Evolutionary conservation across 2,797 vertebrate genomes (phyloP).

Genomic region (Antennarius maculatus): DNA sequence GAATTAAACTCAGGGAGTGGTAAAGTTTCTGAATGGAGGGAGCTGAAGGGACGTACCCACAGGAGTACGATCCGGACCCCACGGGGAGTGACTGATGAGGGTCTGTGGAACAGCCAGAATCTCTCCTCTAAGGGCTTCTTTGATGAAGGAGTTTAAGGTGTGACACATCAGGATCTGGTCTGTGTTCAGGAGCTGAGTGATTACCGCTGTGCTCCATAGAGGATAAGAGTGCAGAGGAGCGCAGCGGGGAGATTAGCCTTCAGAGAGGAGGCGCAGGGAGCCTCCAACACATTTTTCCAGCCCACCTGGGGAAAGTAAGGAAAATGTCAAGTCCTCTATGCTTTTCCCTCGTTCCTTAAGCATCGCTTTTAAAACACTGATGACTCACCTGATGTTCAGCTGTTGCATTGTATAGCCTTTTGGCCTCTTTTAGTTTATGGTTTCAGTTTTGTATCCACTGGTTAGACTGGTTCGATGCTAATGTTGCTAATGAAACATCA

Average conservation of each 20-base stretch:
- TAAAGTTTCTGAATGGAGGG: conserved; percentile 4
- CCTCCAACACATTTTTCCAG: conserved; percentile 19
- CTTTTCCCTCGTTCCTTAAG: too few relatives aligned
- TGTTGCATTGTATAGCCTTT: too few relatives aligned
- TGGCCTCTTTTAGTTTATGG: too few relatives aligned
- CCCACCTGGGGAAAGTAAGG: not conserved
- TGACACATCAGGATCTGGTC: conserved; percentile 25
- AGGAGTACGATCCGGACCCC: conserved; percentile 19
- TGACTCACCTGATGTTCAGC: too few relatives aligned
- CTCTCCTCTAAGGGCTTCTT: conserved; percentile 24
- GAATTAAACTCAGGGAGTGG: conserved; percentile 13
- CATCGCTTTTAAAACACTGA: too few relatives aligned
- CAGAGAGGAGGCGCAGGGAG: conserved; percentile 13
- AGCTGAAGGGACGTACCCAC: conserved; percentile 23
- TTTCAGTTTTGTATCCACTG: too few relatives aligned
- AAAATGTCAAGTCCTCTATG: not conserved
- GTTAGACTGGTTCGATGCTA: too few relatives aligned
- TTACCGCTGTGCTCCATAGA: conserved; percentile 37
- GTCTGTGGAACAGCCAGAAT: not conserved
- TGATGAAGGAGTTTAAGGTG: conserved; percentile 33
- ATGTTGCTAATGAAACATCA: too few relatives aligned
- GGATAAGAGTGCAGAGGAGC: conserved; percentile 24
- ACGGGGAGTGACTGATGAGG: conserved; percentile 43
- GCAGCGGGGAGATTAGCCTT: conserved; percentile 40
- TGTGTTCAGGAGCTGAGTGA: conserved; percentile 32